Evolutionary conservation across 2,888 invertebrate genomes (phyloP), one percentile per base, ranked within the genome.

Genomic region (Phymatocera aterrima): DNA sequence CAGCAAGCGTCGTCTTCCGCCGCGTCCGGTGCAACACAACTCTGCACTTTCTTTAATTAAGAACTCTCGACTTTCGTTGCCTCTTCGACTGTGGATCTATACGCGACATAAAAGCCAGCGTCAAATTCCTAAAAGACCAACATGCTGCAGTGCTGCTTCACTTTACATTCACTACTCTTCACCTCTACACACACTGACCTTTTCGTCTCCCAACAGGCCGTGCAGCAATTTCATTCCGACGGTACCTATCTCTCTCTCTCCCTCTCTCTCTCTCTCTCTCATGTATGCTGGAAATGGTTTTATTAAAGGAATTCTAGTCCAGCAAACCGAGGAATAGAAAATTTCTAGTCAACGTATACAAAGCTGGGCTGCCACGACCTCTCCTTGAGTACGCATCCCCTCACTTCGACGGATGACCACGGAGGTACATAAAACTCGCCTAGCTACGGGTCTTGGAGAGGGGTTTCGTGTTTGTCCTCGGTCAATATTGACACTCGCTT

Each of bases 21-120:
- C 48, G 48, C 57, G 75, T 75, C 79, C 79, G 77, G 68, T 80
- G 83, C 79, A 81, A 84, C 84, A 85, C 80, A 86, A 82, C 79
- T 86, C 80, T 83, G 83, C 84, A 85, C 84, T 85, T 83, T 83
- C 85, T 87, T 85, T 84, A 85, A 85, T 87, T 82, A 85, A 81
- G 83, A 86, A 84, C 83, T 83, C 82, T 82, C 79, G 78, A 79
- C 79, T 79, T 78, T 79, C 54, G 75, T 80, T 78, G 80, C 57
- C 75, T 54, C 75, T 75, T 40, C 40, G 46, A 75, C 72, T 51
- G 15, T 51, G 18, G 34, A 72, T 31, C 72, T 72, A 48, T 34
- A 51, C 34, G 51, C 51, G 72, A 68, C 46, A 68, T 10, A 75
- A 54, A 72, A 78, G 54, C 8, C 72, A 77, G 61, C 79, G 77